Percentiles rank a stretch among this genome's conserved stretches.
Conservation (phyloP, 2,888 invertebrate species). For the Cryptocephalus primarius region DNA sequence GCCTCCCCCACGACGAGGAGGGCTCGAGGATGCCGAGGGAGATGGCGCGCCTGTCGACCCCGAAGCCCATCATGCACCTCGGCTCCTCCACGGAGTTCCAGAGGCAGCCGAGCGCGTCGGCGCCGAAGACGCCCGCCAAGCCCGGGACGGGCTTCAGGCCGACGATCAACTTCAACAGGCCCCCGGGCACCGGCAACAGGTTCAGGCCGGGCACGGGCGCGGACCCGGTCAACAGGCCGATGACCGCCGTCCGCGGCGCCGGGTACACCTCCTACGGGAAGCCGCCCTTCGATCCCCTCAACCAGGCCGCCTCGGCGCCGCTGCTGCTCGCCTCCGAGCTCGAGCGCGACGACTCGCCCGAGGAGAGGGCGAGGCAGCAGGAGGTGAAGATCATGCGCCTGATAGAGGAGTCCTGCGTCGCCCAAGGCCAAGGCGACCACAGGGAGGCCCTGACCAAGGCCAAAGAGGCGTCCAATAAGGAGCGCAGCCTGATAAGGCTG, state of each 20-base stretch:
- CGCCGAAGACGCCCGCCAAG: constrained; percentile 23
- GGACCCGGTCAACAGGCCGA: constrained; percentile 54
- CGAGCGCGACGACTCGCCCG: constrained; percentile 76
- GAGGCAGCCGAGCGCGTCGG: constrained; percentile 18
- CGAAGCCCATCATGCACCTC: constrained; percentile 44
- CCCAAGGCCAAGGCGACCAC: constrained; percentile 50
- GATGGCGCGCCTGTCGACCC: constrained; percentile 27
- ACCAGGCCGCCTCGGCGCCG: constrained; percentile 47
- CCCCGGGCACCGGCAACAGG: constrained; percentile 34
- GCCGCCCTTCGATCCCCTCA: constrained; percentile 61
- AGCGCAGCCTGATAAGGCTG: constrained; percentile 77
- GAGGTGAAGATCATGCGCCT: constrained; percentile 82
- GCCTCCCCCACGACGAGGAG: too few species aligned
- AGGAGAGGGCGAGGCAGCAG: constrained; percentile 81
- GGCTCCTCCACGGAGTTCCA: constrained; percentile 43
- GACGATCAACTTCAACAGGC: constrained; percentile 25
- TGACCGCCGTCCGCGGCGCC: constrained; percentile 93
- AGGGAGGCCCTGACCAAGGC: constrained; percentile 76
- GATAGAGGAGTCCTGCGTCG: constrained; percentile 81
- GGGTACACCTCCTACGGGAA: constrained; percentile 72
- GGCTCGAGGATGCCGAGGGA: constrained; percentile 4
- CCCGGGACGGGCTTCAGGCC: constrained; percentile 26
- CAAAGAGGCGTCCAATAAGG: constrained; percentile 91
- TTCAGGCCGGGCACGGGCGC: constrained; percentile 33
- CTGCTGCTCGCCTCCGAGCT: constrained; percentile 48